Conservation (phyloP, 2,797 vertebrate genomes). For the Australoheros facetus region DNA sequence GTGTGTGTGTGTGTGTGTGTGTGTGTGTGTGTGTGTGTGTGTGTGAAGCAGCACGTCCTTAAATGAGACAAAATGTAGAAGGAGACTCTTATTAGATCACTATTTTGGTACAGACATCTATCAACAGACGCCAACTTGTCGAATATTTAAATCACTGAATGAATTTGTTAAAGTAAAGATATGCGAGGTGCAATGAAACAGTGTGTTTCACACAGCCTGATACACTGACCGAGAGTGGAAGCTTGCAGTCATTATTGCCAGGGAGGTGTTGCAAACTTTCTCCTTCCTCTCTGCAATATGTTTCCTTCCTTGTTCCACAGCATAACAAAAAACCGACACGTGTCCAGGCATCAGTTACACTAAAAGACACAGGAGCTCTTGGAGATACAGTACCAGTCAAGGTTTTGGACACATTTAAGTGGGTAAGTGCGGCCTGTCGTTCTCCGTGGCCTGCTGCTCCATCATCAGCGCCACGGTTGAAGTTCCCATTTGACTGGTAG, state of each 20-base stretch:
- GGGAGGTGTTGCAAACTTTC: conserved; percentile 66
- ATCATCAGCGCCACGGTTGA: neutral
- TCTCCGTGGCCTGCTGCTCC: neutral
- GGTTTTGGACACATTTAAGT: too few species aligned
- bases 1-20: neutral
- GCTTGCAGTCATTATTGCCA: conserved; percentile 42
- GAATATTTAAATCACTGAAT: neutral
- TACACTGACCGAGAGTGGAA: conserved; percentile 29
- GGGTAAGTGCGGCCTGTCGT: neutral
- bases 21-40: neutral
- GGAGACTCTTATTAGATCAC: neutral
- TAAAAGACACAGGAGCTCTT: conserved; percentile 48
- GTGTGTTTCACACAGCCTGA: conserved; percentile 12
- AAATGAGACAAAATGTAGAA: neutral
- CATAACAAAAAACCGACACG: conserved; percentile 51
- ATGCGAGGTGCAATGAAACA: neutral
- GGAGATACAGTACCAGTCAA: neutral
- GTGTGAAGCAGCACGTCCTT: neutral
- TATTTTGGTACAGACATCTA: neutral
- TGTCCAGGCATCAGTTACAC: conserved; percentile 30
- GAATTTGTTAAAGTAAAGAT: neutral
- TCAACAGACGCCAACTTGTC: neutral
- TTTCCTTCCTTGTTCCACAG: conserved; percentile 72
- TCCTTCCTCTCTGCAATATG: conserved; percentile 68
- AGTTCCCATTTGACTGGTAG: neutral